Conservation (phyloP, 2,888 invertebrate species). For the Subacronicta megacephala region DNA sequence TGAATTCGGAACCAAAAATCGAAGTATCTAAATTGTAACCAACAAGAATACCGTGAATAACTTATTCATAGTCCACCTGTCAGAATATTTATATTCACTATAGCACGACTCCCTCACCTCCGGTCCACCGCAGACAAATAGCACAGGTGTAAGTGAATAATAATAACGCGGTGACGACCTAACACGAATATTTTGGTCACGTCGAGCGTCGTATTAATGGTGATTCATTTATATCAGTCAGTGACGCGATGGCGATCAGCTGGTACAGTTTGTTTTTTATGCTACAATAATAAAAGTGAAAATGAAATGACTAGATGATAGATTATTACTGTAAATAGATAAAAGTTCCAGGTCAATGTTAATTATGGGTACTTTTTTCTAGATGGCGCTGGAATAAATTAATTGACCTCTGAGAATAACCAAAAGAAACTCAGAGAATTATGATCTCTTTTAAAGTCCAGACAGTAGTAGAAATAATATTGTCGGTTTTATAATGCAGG, state of each 20-base stretch:
- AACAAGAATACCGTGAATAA: neutral
- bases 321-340: no score
- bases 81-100: neutral
- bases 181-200: constrained; percentile 55
- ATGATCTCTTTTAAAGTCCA: no score
- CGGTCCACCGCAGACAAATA: constrained; percentile 43
- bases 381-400: no score
- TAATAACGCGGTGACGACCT: constrained; percentile 46
- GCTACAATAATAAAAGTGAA: constrained; percentile 5
- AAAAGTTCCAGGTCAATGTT: no score
- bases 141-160: constrained; percentile 58
- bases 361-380: no score
- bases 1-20: neutral
- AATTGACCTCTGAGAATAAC: no score
- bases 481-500: no score
- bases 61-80: no score
- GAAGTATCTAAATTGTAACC: neutral
- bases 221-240: constrained; percentile 50
- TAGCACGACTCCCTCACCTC: constrained; percentile 3
- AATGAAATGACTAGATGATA: no score
- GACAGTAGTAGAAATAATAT: no score
- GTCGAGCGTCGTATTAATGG: constrained; percentile 51
- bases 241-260: constrained; percentile 19
- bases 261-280: constrained; percentile 25
- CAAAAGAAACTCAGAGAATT: no score